Base-by-base conservation (phyloP, 1,140 invertebrate species). In the Amphibalanus amphitrite region DNA sequence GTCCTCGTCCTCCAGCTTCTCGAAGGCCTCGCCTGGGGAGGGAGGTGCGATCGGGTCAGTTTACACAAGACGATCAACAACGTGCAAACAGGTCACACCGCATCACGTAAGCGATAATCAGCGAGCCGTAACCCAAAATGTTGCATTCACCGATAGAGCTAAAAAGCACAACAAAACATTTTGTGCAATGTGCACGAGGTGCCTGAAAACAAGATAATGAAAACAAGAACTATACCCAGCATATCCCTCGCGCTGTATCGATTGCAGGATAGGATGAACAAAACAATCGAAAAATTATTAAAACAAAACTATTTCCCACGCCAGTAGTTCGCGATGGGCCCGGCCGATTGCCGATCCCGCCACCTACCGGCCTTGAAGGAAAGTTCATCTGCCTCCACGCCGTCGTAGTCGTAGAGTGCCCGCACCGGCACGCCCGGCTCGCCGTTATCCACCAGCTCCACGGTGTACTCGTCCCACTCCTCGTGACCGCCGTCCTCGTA, bases 1-100 rank as follows among this genome's bases (percentile, higher is more conserved):
- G 80, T 98, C 96, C 82, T 97, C 93, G 78, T 97, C 95, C 82
- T 96, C 93, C 70, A 98, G 80, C 82, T 98, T 97, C 77, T 95
- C 93, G 81, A 98, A 98, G 76, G 92, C 81, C 76, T 98, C 96
- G 79, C 95, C 95, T 97, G 80, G 1, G 47, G 47, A 1, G n/a
- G n/a, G n/a, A n/a, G 10, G 1, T 3, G 6, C 47, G 47, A 20
- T 8, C 47, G 47, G 47, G 47, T 59, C 6, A 59, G 47, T 6
- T 1, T 8, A 20, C 47, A 59, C 47, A 20, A 20, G 1, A 59
- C 47, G n/a, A n/a, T n/a, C n/a, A n/a, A n/a, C n/a, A n/a, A n/a
- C n/a, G n/a, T n/a, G n/a, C n/a, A n/a, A n/a, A n/a, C n/a, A n/a
- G n/a, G n/a, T n/a, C n/a, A n/a, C n/a, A n/a, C n/a, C n/a, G n/a